phyloP scores from a whole-genome alignment of 2,888 invertebrate genomes.

The Congeria kusceri region DNA sequence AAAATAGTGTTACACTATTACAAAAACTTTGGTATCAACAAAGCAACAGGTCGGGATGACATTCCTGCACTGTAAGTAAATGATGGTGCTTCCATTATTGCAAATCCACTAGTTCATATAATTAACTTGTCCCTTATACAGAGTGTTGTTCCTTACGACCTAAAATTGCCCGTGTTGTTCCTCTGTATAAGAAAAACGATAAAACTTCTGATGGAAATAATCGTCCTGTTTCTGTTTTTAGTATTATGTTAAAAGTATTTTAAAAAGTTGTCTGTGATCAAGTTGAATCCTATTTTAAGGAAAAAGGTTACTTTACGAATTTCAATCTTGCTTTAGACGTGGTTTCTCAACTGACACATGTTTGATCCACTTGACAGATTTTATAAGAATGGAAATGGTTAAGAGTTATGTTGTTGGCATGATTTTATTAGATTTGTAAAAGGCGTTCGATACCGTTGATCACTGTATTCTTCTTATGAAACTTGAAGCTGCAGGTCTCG shows the following conservation, averaged over 20 bases:
- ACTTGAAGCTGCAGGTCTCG: too few relatives aligned
- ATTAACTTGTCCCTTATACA: conserved; percentile 5
- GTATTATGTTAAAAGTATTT: too few relatives aligned
- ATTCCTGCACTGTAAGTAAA: conserved; percentile 1
- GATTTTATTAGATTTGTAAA: conserved; percentile 4
- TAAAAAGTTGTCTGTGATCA: not conserved
- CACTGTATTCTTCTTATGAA: not conserved
- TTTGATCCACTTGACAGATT: conserved; percentile 8
- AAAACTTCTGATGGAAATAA: conserved; percentile 1
- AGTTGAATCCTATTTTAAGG: conserved; percentile 3
- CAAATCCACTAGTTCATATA: conserved; percentile 3
- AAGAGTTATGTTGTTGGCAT: conserved; percentile 6
- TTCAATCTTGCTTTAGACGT: not conserved
- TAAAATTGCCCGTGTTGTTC: conserved; percentile 25
- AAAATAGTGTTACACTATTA: not conserved
- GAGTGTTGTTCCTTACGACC: conserved; percentile 16
- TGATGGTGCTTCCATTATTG: conserved; percentile 7
- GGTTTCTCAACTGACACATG: conserved; percentile 8
- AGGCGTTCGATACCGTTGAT: too few relatives aligned
- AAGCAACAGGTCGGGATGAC: conserved; percentile 8
- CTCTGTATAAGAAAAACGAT: conserved; percentile 37
- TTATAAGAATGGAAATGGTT: conserved; percentile 9
- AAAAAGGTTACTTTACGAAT: not conserved
- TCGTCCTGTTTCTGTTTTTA: not conserved
- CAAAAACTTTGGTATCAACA: conserved; percentile 9